phyloP scores from a whole-genome alignment of 2,113 vertebrate genomes.

The Mystacornis crossleyi region DNA sequence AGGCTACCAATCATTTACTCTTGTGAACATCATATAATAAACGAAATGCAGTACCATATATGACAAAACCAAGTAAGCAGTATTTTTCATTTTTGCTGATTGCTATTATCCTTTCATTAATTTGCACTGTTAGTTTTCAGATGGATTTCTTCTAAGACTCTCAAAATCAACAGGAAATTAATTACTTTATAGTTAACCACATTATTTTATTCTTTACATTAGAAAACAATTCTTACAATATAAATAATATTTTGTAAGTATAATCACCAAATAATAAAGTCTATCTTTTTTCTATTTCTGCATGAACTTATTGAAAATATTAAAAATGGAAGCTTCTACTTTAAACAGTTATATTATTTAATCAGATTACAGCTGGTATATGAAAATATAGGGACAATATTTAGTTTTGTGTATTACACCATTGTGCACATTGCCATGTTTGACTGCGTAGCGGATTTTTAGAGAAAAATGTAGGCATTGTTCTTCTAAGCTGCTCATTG shows the following conservation, averaged over 20 bases:
- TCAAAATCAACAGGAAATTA: neutral
- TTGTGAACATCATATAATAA: neutral
- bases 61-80: neutral
- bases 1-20: neutral
- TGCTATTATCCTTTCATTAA: neutral
- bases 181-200: neutral
- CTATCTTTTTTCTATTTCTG: neutral
- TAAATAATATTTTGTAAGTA: neutral
- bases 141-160: neutral
- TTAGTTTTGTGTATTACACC: neutral
- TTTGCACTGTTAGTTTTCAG: neutral
- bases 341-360: neutral
- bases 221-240: neutral
- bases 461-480: neutral
- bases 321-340: neutral
- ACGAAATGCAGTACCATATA: accelerated
- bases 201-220: neutral
- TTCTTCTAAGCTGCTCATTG: neutral
- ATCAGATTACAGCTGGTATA: neutral
- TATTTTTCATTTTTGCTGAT: neutral
- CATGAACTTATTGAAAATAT: neutral
- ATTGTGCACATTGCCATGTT: neutral
- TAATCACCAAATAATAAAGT: neutral
- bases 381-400: neutral
- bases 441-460: neutral